Percentiles rank a stretch among this genome's conserved stretches.
phyloP scores from a whole-genome alignment of 2,113 vertebrate species.

The Onychostruthus taczanowskii region DNA sequence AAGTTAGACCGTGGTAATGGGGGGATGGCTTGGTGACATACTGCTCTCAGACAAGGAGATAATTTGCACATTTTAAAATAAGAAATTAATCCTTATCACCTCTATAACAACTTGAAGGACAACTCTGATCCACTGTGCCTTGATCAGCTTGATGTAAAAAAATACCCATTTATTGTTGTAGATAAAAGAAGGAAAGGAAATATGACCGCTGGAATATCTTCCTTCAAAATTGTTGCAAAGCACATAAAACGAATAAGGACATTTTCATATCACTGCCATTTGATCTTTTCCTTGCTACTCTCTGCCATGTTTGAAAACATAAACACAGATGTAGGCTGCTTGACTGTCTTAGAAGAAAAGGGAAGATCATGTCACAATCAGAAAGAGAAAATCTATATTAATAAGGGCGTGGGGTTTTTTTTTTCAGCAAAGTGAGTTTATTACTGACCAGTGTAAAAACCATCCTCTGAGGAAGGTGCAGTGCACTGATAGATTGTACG shows the following conservation, averaged over 20 bases:
- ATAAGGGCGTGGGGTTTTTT: not conserved
- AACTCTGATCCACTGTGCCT: conserved; percentile 24
- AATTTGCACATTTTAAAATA: conserved; percentile 71
- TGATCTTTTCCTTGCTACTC: not conserved
- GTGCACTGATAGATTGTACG: not conserved
- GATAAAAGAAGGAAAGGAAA: conserved; percentile 13
- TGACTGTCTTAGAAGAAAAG: not conserved
- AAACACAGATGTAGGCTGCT: not conserved
- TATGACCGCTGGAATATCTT: not conserved
- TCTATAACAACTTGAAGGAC: conserved; percentile 19
- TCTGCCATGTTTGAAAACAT: not conserved
- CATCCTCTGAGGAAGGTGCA: not conserved
- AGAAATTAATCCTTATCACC: conserved; percentile 64
- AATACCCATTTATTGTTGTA: conserved; percentile 39
- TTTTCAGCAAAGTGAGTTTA: not conserved
- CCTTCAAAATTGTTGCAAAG: not conserved
- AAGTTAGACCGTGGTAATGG: conserved; percentile 30
- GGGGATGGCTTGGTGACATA: not conserved
- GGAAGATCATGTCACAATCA: not conserved
- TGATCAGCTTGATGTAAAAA: conserved; percentile 45
- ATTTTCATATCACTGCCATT: not conserved
- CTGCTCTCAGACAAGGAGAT: conserved; percentile 39
- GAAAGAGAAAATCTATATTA: not conserved
- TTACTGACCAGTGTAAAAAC: not conserved
- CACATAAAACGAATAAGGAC: not conserved